Percentiles rank a stretch among this genome's conserved stretches.
phyloP scores from a whole-genome alignment of 2,888 invertebrate species.

The Hyles lineata region DNA sequence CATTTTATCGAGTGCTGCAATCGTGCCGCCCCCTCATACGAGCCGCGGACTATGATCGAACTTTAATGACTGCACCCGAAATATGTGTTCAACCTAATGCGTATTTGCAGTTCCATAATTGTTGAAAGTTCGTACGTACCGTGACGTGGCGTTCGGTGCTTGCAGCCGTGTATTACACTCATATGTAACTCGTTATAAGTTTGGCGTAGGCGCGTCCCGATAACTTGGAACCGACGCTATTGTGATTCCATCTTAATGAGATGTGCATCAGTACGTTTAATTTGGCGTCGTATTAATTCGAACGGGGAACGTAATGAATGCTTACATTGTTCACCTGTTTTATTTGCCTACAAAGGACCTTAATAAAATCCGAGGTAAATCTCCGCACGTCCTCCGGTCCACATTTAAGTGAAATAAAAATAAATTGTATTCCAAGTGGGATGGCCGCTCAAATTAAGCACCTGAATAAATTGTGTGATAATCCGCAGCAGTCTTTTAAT shows the following conservation, averaged over 20 bases:
- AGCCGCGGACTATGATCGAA: conserved; percentile 59
- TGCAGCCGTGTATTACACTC: conserved; percentile 46
- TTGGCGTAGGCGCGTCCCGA: conserved; percentile 50
- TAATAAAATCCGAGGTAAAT: conserved; percentile 76
- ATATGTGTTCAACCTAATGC: conserved; percentile 77
- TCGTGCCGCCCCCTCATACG: conserved; percentile 55
- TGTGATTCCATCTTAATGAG: conserved; percentile 45
- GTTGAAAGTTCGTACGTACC: conserved; percentile 63
- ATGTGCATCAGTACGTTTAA: conserved; percentile 48
- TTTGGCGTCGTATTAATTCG: conserved; percentile 33
- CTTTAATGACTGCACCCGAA: conserved; percentile 72
- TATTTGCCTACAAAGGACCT: conserved; percentile 42
- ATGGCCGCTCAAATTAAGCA: conserved; percentile 83
- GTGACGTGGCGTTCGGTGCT: conserved; percentile 49
- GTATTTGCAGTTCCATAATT: conserved; percentile 75
- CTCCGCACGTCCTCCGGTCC: conserved; percentile 62
- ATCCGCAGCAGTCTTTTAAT: conserved; percentile 82
- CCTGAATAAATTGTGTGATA: conserved; percentile 85
- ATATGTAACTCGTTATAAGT: conserved; percentile 73
- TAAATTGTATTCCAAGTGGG: conserved; percentile 79
- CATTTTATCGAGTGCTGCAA: conserved; percentile 71
- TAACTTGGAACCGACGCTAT: conserved; percentile 41
- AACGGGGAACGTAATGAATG: conserved; percentile 2
- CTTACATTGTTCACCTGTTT: conserved; percentile 18
- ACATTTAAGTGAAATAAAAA: conserved; percentile 82